These are phyloP conservation scores for Aphelocoma californica DNA, from an alignment of 2,797 vertebrate species.

Conservation along the genomic window DNA sequence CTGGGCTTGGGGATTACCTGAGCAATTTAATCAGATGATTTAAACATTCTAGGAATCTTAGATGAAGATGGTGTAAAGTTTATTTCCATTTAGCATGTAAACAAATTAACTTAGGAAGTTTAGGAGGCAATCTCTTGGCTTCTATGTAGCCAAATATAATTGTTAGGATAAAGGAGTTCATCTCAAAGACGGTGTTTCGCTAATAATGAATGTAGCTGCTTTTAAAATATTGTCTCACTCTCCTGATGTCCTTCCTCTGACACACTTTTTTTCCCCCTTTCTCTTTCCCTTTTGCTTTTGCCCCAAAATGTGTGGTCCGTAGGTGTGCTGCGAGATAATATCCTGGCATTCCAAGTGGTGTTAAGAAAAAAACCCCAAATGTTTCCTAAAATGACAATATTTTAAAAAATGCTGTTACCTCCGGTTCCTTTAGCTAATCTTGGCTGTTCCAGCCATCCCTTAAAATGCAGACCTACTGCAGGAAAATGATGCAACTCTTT, in stretches of 20 bases:
- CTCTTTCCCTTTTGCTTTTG: background rate
- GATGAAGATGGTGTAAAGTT: background rate
- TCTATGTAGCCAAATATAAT: background rate
- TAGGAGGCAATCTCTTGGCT: background rate
- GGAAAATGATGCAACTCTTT: background rate
- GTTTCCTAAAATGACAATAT: background rate
- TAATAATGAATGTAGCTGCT: background rate
- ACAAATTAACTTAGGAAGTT: background rate
- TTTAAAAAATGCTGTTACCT: background rate
- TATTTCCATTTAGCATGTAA: background rate
- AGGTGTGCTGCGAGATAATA: background rate
- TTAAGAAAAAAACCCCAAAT: background rate
- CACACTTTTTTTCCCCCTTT: background rate
- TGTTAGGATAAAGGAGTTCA: background rate
- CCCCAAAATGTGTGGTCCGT: fast-evolving
- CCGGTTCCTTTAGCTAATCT: background rate
- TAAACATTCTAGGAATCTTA: background rate
- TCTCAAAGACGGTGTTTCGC: background rate
- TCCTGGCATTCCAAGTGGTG: background rate
- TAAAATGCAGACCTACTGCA: background rate
- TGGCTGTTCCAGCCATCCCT: background rate
- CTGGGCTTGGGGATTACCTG: background rate
- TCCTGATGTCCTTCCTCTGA: background rate
- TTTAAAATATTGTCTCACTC: background rate
- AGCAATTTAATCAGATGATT: background rate